Evolutionary conservation across 1,140 invertebrate genomes (phyloP), one percentile per base, ranked within the genome.

Genomic region (Cyclargus thomasi): DNA sequence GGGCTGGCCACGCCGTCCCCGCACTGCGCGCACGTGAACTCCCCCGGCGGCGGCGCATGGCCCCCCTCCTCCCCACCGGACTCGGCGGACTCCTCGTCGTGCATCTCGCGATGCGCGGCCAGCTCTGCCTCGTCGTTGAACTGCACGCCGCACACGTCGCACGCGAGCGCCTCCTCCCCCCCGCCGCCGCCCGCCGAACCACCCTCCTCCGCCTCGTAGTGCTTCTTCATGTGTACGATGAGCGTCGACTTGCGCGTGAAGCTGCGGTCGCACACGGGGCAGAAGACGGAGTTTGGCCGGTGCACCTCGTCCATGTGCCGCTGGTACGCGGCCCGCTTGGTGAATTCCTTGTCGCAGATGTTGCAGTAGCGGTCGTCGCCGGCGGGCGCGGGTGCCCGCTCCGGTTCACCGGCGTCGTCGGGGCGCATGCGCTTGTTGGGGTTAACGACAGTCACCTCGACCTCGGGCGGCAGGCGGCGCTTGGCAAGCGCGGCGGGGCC

Each of bases 291-390:
- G 75, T 77, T 86, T 64, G 68, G 76, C 59, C 88, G 74, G 70
- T 88, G 74, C 47, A 91, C 90, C 68, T 93, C 92, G 47, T 91
- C 90, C 89, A 93, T 92, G 70, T 94, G 93, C 0, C 88, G 85
- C 59, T 92, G 85, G 39, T 93, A 88, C 0, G 90, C 91, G 2
- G 91, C 86, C 18, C 90, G 86, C 74, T 93, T 92, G 0, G 91
- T 90, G 64, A 93, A 93, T 53, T 92, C 87, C 57, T 92, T 93
- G 2, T 92, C 92, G 68, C 93, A 94, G 3, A 93, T 85, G 11
- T 91, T 91, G 67, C 93, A 94, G 70, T 93, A 92, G 21, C 91
- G 79, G 2, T 93, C 92, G 7, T 91, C 90, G 7, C 75, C 23
- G 5, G 75, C 22, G 2, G 76, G 75, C 7, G 75, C 70, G 0